A percentile compares a stretch with the other conserved stretches of the same genome.
phyloP scores from a whole-genome alignment of 2,113 vertebrate species.

The Ammodytes dubius region DNA sequence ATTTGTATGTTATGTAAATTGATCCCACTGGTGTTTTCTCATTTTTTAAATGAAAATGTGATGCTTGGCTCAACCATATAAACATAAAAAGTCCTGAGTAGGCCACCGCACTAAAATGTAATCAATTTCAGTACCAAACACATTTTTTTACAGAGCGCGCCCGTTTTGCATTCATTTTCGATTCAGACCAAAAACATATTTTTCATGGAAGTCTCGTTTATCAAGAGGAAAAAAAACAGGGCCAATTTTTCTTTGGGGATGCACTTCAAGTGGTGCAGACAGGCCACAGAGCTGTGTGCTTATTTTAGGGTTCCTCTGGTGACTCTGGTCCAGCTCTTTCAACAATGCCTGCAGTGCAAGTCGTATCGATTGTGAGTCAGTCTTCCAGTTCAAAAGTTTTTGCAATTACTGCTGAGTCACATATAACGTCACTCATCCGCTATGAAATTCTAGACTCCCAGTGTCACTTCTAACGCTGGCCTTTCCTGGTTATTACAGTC shows the following conservation, averaged over 20 bases:
- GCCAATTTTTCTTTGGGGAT: slow-evolving; percentile 54
- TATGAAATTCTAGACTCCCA: slow-evolving; percentile 18
- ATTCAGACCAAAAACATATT: slow-evolving; percentile 39
- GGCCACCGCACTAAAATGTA: neutral
- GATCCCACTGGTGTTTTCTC: slow-evolving; percentile 23
- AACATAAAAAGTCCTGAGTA: slow-evolving; percentile 6
- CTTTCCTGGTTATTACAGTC: slow-evolving; percentile 54
- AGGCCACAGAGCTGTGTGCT: slow-evolving; percentile 28
- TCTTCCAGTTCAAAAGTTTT: slow-evolving; percentile 31
- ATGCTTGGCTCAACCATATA: slow-evolving; percentile 23
- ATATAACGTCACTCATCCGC: slow-evolving; percentile 41
- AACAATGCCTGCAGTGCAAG: slow-evolving; percentile 56
- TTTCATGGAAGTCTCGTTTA: slow-evolving; percentile 44
- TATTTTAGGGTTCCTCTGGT: slow-evolving; percentile 34
- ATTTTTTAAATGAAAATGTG: slow-evolving; percentile 28
- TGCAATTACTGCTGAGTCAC: slow-evolving; percentile 51
- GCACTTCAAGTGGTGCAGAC: slow-evolving; percentile 38
- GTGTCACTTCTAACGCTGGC: slow-evolving; percentile 34
- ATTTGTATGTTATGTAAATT: slow-evolving; percentile 40
- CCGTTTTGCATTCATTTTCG: slow-evolving; percentile 33
- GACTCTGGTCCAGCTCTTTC: slow-evolving; percentile 41
- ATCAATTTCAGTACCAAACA: slow-evolving; percentile 1
- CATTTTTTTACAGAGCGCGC: slow-evolving; percentile 11
- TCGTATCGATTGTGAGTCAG: slow-evolving; percentile 51
- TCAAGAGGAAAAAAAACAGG: slow-evolving; percentile 46